Conservation (phyloP, 2,888 invertebrate species). For the Melieria omissa region DNA sequence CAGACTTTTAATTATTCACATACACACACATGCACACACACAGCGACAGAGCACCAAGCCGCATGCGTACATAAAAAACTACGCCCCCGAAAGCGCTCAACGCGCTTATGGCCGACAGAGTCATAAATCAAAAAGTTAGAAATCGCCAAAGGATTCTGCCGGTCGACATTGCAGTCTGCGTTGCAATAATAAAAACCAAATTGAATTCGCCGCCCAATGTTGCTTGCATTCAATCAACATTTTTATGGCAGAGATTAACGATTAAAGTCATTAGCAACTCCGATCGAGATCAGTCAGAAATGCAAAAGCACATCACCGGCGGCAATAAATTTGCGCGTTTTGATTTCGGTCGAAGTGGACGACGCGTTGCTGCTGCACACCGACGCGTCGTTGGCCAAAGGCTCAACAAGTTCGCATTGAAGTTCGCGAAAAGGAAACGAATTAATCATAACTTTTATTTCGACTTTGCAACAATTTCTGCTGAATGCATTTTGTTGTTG, state of each 20-base stretch:
- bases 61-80: slow-evolving; percentile 4
- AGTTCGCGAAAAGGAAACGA: too few relatives aligned
- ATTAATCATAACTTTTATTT: too few relatives aligned
- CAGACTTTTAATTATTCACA: not conserved
- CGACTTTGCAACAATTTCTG: too few relatives aligned
- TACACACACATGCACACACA: not conserved
- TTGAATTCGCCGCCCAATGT: slow-evolving; percentile 31
- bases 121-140: slow-evolving; percentile 26
- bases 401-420: too few relatives aligned
- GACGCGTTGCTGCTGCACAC: too few relatives aligned
- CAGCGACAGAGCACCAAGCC: not conserved
- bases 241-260: slow-evolving; percentile 64
- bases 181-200: slow-evolving; percentile 27
- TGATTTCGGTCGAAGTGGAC: too few relatives aligned
- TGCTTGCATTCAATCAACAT: slow-evolving; percentile 55
- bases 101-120: not conserved
- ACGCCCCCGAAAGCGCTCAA: not conserved
- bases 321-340: too few relatives aligned
- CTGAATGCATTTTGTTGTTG: too few relatives aligned
- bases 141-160: slow-evolving; percentile 29
- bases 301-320: slow-evolving; percentile 38
- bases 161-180: not conserved
- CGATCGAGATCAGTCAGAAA: slow-evolving; percentile 56
- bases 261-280: slow-evolving; percentile 62
- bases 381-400: too few relatives aligned